Evolutionary conservation across 2,888 invertebrate species (phyloP), one percentile per base, ranked within the genome.

Genomic region (Petrolisthes cinctipes): DNA sequence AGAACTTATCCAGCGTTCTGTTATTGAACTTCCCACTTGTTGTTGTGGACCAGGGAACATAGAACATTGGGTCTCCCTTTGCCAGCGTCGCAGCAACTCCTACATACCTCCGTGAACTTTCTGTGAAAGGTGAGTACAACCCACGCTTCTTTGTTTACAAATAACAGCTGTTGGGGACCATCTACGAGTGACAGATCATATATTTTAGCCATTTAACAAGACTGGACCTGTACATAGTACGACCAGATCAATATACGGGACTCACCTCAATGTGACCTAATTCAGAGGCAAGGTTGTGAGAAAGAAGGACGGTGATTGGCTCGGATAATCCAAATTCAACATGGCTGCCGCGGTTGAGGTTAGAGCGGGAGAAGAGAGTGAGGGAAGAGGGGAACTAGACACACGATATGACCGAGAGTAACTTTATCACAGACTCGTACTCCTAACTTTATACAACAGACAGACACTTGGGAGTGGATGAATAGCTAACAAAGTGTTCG

Each of bases 291-390:
- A 71, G 20, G 71, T 14, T 11, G 6, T 6, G 6, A 37, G 76
- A 51, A 11, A 51, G 84, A 20, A 66, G 53, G 78, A 66, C 9
- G 78, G 84, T 61, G 53, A 66, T 61, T 61, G 54, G 51, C n/a
- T 61, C 37, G 54, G 66, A 53, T 78, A 84, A 83, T n/a, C n/a
- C 66, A 84, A 37, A 84, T 84, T 78, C 84, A 84, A 84, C 75
- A 84, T 84, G 84, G 84, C 84, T 78, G 84, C 84, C 84, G 78
- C 68, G 82, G 51, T 14, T 37, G 66, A 7, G 37, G 53, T 11
- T 66, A 51, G 51, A 53, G 53, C 4, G 66, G 17, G n/a, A 53
- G 57, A 20, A 37, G 61, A 61, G 83, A 57, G 78, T 53, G 61
- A 23, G 78, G 61, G 84, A 75, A 54, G 66, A 78, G 11, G 66